Evolutionary conservation across 2,888 invertebrate species (phyloP).

Genomic region (Calameuta pallipes): DNA sequence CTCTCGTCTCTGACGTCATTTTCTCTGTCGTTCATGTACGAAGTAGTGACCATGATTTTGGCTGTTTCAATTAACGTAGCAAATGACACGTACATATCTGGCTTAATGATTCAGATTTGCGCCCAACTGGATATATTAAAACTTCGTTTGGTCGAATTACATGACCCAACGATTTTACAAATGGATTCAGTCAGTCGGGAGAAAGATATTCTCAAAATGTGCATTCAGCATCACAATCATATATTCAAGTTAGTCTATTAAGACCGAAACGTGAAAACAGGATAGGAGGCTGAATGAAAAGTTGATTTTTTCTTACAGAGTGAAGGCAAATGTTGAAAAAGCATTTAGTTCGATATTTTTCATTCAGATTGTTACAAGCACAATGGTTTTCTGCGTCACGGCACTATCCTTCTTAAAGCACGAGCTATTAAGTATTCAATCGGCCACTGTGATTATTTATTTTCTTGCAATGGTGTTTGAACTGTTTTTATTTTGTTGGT

Average conservation of each 20-base stretch:
- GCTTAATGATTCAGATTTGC: slow-evolving; percentile 26
- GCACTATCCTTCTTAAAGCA: slow-evolving; percentile 26
- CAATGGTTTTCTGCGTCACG: slow-evolving; percentile 20
- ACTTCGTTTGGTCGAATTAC: slow-evolving; percentile 21
- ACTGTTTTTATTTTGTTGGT: slow-evolving; percentile 39
- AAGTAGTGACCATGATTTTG: slow-evolving; percentile 10
- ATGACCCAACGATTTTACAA: no score
- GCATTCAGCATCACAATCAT: slow-evolving; percentile 17
- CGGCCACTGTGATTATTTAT: slow-evolving; percentile 18
- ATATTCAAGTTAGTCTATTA: slow-evolving; percentile 21
- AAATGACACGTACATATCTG: slow-evolving; percentile 18
- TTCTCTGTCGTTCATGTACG: slow-evolving; percentile 7
- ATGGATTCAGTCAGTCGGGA: no score
- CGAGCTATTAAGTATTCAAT: slow-evolving; percentile 14
- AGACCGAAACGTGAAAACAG: no score
- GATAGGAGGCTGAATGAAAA: no score
- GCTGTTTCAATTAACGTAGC: slow-evolving; percentile 11
- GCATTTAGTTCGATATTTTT: no score
- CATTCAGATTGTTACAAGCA: no score
- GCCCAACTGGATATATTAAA: slow-evolving; percentile 34
- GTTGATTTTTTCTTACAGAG: slow-evolving; percentile 6
- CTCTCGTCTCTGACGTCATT: not conserved
- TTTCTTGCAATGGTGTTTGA: slow-evolving; percentile 28
- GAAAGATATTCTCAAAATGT: slow-evolving; percentile 7
- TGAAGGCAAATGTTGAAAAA: no score